Percentiles rank a stretch among this genome's conserved stretches.
Conservation (phyloP, 2,888 invertebrate species). For the Dasypogon diadema region DNA sequence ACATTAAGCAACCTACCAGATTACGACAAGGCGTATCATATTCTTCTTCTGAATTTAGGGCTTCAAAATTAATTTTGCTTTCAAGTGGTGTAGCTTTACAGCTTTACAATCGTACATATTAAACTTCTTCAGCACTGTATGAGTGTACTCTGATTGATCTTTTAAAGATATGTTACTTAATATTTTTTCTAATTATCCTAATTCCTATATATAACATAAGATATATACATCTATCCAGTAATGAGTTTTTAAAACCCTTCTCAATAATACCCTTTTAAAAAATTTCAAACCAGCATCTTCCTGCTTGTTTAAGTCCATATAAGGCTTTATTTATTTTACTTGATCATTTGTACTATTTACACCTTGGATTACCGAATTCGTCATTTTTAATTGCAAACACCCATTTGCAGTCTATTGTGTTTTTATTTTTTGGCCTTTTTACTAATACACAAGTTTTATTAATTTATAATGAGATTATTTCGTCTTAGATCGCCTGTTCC, state of each 20-base stretch:
- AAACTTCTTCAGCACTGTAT: conserved; percentile 59
- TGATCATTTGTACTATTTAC: neutral
- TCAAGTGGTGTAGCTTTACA: conserved; percentile 57
- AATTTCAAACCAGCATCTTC: conserved; percentile 55
- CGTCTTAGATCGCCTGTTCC: conserved; percentile 56
- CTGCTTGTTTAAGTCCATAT: conserved; percentile 56
- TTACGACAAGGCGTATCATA: conserved; percentile 58
- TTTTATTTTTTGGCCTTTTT: conserved; percentile 53
- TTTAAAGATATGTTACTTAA: neutral
- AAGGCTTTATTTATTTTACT: conserved; percentile 55
- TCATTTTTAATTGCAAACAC: conserved; percentile 57
- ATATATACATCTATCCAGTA: conserved; percentile 57
- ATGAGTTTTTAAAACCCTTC: conserved; percentile 54
- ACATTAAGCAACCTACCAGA: conserved; percentile 58
- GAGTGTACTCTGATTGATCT: conserved; percentile 18
- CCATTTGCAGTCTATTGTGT: conserved; percentile 58
- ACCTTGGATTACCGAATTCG: conserved; percentile 44
- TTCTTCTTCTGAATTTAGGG: conserved; percentile 58
- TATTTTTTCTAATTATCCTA: conserved; percentile 53
- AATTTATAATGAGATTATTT: conserved; percentile 53
- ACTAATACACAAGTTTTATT: conserved; percentile 56
- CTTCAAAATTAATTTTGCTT: conserved; percentile 58
- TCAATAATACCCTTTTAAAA: conserved; percentile 52
- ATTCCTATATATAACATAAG: conserved; percentile 54
- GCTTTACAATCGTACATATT: conserved; percentile 59